Evolutionary conservation across 2,113 vertebrate species (phyloP).

Genomic region (Carollia perspicillata): DNA sequence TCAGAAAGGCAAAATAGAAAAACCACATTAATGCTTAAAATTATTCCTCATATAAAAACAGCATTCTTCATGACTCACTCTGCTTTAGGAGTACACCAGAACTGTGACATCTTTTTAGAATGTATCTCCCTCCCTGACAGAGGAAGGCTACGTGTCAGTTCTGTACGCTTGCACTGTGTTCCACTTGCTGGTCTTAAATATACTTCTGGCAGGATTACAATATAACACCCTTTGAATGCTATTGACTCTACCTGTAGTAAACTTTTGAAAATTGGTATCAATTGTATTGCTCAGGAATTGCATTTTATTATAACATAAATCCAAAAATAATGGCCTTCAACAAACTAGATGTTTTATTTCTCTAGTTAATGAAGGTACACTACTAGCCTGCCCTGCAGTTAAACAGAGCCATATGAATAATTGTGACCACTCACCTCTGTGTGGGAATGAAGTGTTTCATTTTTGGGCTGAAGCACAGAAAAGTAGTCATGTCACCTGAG

Average conservation of each 20-base stretch:
- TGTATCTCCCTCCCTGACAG: not conserved
- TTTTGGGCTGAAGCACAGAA: not conserved
- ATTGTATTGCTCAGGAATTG: not conserved
- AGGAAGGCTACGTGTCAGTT: not conserved
- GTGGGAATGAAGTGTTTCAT: not conserved
- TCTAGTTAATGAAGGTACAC: not conserved
- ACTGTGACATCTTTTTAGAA: not conserved
- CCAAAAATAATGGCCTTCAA: not conserved
- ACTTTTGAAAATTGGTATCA: not conserved
- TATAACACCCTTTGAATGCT: not conserved
- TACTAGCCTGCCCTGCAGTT: not conserved
- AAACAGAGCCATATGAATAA: not conserved
- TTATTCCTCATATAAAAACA: not conserved
- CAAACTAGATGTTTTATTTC: constrained; percentile 6
- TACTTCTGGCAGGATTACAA: not conserved
- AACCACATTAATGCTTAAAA: constrained; percentile 1
- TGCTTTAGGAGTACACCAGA: not conserved
- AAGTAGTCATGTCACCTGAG: not conserved
- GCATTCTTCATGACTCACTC: not conserved
- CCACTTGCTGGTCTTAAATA: not conserved
- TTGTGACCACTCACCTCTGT: not conserved
- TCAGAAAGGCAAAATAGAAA: constrained; percentile 21
- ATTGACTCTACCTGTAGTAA: not conserved
- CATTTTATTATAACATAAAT: not conserved
- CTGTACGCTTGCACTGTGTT: not conserved